Evolutionary conservation across 2,113 vertebrate species (phyloP).

Genomic region (Struthidea cinerea): DNA sequence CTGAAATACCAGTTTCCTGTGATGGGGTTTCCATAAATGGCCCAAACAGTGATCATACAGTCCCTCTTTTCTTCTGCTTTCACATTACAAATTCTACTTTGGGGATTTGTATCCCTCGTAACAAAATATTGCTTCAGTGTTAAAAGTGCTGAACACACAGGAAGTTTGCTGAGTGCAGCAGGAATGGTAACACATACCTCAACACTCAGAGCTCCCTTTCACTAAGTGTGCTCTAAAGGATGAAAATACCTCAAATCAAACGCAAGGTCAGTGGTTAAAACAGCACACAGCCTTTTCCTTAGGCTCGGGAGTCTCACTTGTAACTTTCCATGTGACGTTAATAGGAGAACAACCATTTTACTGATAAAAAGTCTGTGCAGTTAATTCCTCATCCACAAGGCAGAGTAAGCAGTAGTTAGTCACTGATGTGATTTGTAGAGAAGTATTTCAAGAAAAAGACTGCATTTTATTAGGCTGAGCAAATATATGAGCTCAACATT

Average conservation of each 20-base stretch:
- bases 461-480: constrained; percentile 64
- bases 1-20: not conserved
- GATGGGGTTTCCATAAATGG: not conserved
- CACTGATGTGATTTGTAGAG: not conserved
- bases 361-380: not conserved
- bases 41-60: not conserved
- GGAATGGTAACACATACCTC: not conserved
- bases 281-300: not conserved
- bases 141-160: constrained; percentile 3
- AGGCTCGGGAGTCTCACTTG: not conserved
- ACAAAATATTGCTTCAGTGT: constrained; percentile 47
- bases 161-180: constrained; percentile 32
- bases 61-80: not conserved
- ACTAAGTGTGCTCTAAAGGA: not conserved
- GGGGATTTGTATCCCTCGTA: not conserved
- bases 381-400: not conserved
- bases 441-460: constrained; percentile 35
- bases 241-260: not conserved
- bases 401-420: not conserved
- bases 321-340: not conserved
- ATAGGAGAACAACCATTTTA: not conserved
- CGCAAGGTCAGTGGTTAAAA: not conserved
- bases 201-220: constrained; percentile 10
- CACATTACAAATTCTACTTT: not conserved
- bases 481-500: constrained; percentile 71